Base-by-base conservation (phyloP, 2,888 invertebrate genomes). In the Octonoba sinensis region DNA sequence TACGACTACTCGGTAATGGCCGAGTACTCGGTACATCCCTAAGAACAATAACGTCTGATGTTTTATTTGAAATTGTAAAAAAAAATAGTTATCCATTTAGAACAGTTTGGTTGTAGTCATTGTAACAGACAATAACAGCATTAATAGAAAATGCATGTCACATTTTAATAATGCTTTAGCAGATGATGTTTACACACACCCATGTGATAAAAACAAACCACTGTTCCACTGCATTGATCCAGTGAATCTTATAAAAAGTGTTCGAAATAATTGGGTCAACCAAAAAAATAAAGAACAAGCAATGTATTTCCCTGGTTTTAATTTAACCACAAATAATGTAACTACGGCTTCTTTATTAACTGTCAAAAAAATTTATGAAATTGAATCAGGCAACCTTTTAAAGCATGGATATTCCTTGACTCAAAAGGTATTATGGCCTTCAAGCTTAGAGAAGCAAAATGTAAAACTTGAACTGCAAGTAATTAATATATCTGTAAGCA, bases 121-220 rank as follows among this genome's bases (percentile, higher is more conserved):
- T 54, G 67, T 67, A 2, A 51, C 51, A 3, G 67, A 47, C 27
- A 67, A 67, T 27, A 67, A 67, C 24, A 54, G 51, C 13, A 67
- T 67, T 36, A 67, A 67, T 20, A 47, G 67, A 67, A 67, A 67
- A 51, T 54, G 67, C 24, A 47, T 67, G 6, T 51, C 49, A 6
- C 20, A 24, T 12, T 67, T 54, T 51, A 49, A 54, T 49, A 67
- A 54, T 27, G 15, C 67, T 18, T 4, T 22, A 51, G 1, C 20
- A 18, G n/a, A 67, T 54, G 22, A 54, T 27, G 54, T 67, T 18
- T 67, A 67, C 49, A 49, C 67, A 1, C 67, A 67, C 13, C 24
- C 67, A 11, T 36, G 44, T 44, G 46, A 64, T 44, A 11, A 36
- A 3, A 13, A 3, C 11, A 3, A 22, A 2, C 51, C 67, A 49